phyloP scores from a whole-genome alignment of 2,797 vertebrate species.

The Poecilia gillii region DNA sequence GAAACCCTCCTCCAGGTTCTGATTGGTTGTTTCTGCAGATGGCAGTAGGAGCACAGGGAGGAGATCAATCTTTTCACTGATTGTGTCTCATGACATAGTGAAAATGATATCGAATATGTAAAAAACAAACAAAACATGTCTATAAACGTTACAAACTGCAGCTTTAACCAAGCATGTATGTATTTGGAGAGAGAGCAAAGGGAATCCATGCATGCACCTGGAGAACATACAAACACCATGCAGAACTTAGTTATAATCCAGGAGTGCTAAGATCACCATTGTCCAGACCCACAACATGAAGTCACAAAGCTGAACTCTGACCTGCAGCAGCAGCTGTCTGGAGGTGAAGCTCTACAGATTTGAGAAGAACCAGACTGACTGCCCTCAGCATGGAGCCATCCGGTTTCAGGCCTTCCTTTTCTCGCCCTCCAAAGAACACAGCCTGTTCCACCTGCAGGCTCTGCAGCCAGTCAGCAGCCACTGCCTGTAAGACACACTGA shows the following conservation, averaged over 20 bases:
- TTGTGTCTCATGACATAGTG: too few species aligned
- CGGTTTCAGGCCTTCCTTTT: conserved; percentile 22
- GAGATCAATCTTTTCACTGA: too few species aligned
- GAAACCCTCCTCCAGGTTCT: too few species aligned
- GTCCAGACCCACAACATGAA: neutral
- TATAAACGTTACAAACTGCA: too few species aligned
- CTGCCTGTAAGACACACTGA: conserved; percentile 71
- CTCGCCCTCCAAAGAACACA: conserved; percentile 83
- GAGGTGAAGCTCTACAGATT: conserved; percentile 85
- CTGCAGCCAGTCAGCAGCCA: conserved; percentile 78
- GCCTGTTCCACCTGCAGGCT: conserved; percentile 63
- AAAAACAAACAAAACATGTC: too few species aligned
- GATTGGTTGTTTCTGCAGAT: too few species aligned
- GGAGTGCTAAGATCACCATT: neutral
- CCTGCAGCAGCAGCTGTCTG: conserved; percentile 54
- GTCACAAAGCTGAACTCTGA: conserved; percentile 34
- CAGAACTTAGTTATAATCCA: neutral
- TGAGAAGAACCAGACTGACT: conserved; percentile 86
- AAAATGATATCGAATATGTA: too few species aligned
- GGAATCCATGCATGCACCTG: too few species aligned
- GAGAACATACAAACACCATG: too few species aligned
- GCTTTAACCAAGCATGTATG: too few species aligned
- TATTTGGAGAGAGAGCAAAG: too few species aligned
- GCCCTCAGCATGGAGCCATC: conserved; percentile 87
- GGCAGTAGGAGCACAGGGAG: too few species aligned